Base-by-base conservation (phyloP, 2,113 vertebrate genomes). In the Macquaria australasica region DNA sequence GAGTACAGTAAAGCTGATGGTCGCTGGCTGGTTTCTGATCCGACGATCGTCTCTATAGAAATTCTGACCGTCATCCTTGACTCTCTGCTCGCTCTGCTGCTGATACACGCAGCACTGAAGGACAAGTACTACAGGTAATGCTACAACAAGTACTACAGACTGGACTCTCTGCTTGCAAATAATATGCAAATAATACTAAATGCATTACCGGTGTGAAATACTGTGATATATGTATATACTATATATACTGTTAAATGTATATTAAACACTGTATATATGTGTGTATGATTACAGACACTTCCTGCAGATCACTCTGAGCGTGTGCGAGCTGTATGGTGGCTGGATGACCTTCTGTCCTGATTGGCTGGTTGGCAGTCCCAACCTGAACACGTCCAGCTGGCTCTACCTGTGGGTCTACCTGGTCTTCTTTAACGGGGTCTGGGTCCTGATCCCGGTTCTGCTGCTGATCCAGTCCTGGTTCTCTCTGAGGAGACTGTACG, bases 1-100 rank as follows among this genome's bases (percentile, higher is more conserved):
- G 97, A 97, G 89, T 97, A 97, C 67, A 92, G 97, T 31, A 97
- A 95, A 92, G 96, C 97, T 3, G 97, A 97, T 78, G 63, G 88
- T 15, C 95, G 96, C 11, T 97, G 96, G 95, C 88, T 95, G 48
- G 62, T 95, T 88, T 95, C 94, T 28, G 91, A 91, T 68, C 95
- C 96, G 1, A 95, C 90, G 0, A 94, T 97, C 6, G 93, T 97
- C 9, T 95, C 96, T n/a, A 23, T 97, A 69, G 96, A 97, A 88
- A 90, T 95, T 25, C 75, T 95, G 25, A 96, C 96, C 0, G 94
- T 95, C 1, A 23, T 94, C 34, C 56, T 96, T n/a, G 94, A 87
- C 76, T 93, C 95, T 4, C 80, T 92, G 73, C 77, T 95, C 14
- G 95, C 93, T 1, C 2, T 95, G n/a, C 15, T 96, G 16, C 93